Evolutionary conservation across 2,797 vertebrate species (phyloP), one percentile per base, ranked within the genome.

Genomic region (Adelosebastes latens): DNA sequence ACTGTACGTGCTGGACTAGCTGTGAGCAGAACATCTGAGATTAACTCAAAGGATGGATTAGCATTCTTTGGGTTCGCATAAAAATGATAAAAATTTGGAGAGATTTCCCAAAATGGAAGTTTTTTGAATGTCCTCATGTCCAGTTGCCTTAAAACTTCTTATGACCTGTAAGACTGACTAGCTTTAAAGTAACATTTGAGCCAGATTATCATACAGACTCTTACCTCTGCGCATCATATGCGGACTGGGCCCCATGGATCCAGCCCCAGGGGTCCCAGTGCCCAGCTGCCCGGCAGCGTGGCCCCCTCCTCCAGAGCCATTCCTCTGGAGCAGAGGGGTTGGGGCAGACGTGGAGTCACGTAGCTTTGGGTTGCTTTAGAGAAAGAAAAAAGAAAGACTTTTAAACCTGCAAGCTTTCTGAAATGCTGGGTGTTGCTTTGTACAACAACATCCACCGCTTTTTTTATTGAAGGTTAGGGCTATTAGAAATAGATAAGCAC

Each of bases 221-320:
- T 91, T 65, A 99, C 99, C 98, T 96, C 97, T 94, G 87, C 97
- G 97, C 83, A 96, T 79, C n/a, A 96, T 91, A 13, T 98, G 97
- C 18, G 98, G 98, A 91, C 99, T 99, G 46, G 97, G 97, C 22
- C 97, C 97, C 22, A 96, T 95, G 2, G 97, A 87, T 29, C 89
- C 95, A 20, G 93, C 65, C 76, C 94, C 96, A 0, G 94, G 81
- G 25, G 91, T 91, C 84, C 88, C 95, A 1, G 92, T 85, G 0
- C 89, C 88, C 63, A 96, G 94, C 92, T 97, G 97, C 42, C 89
- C 93, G 79, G 71, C 94, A 77, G 62, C 84, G 18, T 90, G 95
- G 63, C 80, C 84, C 0, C 91, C 91, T 64, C 77, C 59, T 29
- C 85, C 81, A 12, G 93, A 92, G 0, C 96, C 97, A 0, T 97